Evolutionary conservation across 1,140 invertebrate species (phyloP).

Genomic region (Neomicropteryx cornuta): DNA sequence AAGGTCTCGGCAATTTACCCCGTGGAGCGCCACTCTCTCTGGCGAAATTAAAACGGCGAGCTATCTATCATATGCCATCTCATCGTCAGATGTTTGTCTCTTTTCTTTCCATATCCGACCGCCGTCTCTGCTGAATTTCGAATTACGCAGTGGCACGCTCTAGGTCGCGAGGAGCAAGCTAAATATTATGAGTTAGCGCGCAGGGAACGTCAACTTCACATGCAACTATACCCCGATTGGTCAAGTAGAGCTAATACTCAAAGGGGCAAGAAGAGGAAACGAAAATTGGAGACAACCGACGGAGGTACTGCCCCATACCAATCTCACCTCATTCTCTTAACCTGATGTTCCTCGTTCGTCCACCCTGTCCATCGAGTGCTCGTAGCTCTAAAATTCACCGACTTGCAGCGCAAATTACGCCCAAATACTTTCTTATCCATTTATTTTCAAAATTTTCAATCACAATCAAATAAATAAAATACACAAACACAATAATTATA

Average conservation of each 20-base stretch:
- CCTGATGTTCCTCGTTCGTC: not conserved
- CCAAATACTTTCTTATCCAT: too few species aligned
- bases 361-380: too few species aligned
- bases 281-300: conserved; percentile 96
- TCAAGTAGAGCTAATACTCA: conserved; percentile 94
- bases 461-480: too few species aligned
- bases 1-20: too few species aligned
- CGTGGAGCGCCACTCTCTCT: too few species aligned
- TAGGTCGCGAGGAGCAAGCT: conserved; percentile 96
- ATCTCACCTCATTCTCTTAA: conserved; percentile 6
- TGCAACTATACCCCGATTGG: conserved; percentile 99
- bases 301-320: conserved; percentile 60
- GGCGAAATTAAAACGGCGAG: too few species aligned
- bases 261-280: conserved; percentile 98
- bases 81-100: conserved; percentile 36
- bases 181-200: conserved; percentile 99
- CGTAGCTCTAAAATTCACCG: too few species aligned
- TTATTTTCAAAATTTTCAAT: too few species aligned
- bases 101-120: conserved; percentile 42
- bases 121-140: too few species aligned
- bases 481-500: too few species aligned
- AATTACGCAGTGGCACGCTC: conserved; percentile 85
- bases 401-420: too few species aligned
- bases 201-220: conserved; percentile 95
- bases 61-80: too few species aligned